A percentile compares a stretch with the other conserved stretches of the same genome.
Conservation (phyloP, 1,140 invertebrate genomes). For the Hyphantria cunea region DNA sequence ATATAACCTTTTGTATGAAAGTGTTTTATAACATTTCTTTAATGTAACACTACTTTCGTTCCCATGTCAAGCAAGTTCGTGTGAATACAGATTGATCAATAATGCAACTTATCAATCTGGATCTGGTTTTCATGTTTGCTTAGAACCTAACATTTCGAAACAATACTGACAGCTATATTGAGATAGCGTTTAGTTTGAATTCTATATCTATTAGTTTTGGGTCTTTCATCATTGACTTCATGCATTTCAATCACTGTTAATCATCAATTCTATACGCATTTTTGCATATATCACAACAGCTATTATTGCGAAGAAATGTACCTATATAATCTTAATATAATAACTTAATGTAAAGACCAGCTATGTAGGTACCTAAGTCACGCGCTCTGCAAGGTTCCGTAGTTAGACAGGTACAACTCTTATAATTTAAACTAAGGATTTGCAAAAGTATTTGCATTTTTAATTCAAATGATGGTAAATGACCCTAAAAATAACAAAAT, state of each 20-base stretch:
- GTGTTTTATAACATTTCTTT: conserved; percentile 47
- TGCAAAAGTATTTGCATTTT: too few species aligned
- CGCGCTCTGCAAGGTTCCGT: too few species aligned
- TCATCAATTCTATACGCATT: conserved; percentile 22
- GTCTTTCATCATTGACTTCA: neutral
- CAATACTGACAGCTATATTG: too few species aligned
- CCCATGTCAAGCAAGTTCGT: conserved; percentile 42
- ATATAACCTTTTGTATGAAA: conserved; percentile 62
- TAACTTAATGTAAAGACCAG: too few species aligned
- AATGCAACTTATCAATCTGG: conserved; percentile 30
- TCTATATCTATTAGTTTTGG: neutral
- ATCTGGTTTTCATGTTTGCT: conserved; percentile 13
- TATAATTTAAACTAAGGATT: too few species aligned
- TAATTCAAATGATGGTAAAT: too few species aligned
- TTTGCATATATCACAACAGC: neutral
- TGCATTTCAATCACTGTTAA: conserved; percentile 1
- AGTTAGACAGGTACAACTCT: too few species aligned
- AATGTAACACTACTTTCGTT: conserved; percentile 49
- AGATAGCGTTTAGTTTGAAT: neutral
- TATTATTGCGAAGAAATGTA: neutral
- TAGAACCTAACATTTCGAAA: neutral
- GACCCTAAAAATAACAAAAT: too few species aligned
- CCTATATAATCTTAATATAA: conserved; percentile 9
- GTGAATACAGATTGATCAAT: conserved; percentile 48
- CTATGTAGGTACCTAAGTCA: too few species aligned